Evolutionary conservation across 2,113 vertebrate genomes (phyloP), one percentile per base, ranked within the genome.

Genomic region (Amphiprion ocellaris): DNA sequence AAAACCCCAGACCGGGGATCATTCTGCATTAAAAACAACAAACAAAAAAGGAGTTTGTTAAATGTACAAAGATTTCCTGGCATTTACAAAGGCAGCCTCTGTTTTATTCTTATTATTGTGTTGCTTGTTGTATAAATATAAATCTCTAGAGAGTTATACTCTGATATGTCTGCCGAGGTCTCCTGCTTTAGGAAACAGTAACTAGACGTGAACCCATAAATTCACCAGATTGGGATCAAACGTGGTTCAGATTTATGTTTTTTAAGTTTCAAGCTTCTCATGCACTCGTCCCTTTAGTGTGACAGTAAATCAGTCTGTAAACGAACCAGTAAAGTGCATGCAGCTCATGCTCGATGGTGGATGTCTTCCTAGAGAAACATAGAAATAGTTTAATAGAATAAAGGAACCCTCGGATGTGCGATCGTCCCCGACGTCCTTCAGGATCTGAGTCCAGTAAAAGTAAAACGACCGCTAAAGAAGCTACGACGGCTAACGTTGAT

Each of bases 91-190:
- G 89, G 92, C 89, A 90, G 88, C 89, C 69, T 89, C 77, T 83
- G 76, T 69, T 86, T 77, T 64, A 21, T 39, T 75, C 77, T n/a
- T 50, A n/a, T 50, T n/a, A 50, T 8, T 50, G 4, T 69, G 70
- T 89, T 73, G 39, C 67, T 84, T 84, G 65, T 81, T 64, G 50
- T 93, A 94, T 65, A 95, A 94, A 94, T 94, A 94, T 94, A 95
- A 89, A 93, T 92, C 87, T 94, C 73, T 91, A 81, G 81, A 78
- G 71, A 76, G 82, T 86, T 83, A 69, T 58, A 79, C 74, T 37
- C 47, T 80, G 83, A 92, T 90, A 91, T 87, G 83, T 89, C 71
- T 64, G 77, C 69, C 79, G 56, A 87, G 68, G 60, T 58, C 74
- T 50, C 53, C 1, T 12, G 44, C 60, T 11, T 30, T 65, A 46